phyloP scores from a whole-genome alignment of 2,888 invertebrate genomes.

The Idaea dimidiata region DNA sequence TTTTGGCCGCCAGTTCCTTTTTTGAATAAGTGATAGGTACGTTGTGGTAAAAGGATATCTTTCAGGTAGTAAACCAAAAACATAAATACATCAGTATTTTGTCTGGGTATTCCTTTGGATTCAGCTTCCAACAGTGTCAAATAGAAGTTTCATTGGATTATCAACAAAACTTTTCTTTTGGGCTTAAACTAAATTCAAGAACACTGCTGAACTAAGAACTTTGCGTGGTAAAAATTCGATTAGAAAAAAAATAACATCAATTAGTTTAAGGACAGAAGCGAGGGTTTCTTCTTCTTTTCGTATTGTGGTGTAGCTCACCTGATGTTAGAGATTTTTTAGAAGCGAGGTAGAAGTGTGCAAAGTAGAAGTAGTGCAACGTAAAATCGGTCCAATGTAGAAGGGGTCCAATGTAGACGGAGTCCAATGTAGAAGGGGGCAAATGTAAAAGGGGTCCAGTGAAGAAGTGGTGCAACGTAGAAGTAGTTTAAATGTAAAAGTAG shows the following conservation, averaged over 20 bases:
- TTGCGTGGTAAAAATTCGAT: background rate
- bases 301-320: no score
- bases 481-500: background rate
- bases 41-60: no score
- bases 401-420: background rate
- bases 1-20: no score
- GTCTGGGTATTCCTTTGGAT: background rate
- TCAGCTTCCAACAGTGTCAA: background rate
- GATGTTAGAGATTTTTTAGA: no score
- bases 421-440: background rate
- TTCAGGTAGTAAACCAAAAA: no score
- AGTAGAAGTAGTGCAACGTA: background rate
- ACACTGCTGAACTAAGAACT: background rate
- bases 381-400: background rate
- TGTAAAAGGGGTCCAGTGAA: no score
- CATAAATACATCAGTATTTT: no score
- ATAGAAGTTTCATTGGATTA: background rate
- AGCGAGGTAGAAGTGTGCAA: background rate
- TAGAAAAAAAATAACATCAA: background rate
- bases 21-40: no score
- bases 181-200: conserved; percentile 1
- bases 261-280: background rate
- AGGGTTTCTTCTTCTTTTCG: no score
- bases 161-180: conserved; percentile 1
- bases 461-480: no score